phyloP scores from a whole-genome alignment of 2,797 vertebrate genomes.

The Xerus rutilus region DNA sequence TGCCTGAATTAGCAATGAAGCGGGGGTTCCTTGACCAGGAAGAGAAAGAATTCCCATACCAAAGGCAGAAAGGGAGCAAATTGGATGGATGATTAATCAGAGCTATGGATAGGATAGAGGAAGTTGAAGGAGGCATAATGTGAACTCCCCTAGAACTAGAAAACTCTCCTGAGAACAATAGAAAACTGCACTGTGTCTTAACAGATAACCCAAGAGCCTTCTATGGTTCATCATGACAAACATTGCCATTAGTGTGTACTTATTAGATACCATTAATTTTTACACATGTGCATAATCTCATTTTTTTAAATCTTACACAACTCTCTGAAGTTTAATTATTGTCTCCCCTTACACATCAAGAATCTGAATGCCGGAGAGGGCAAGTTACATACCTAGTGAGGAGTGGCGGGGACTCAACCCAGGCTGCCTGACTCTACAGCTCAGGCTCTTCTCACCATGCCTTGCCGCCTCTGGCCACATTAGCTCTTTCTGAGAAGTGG shows the following conservation, averaged over 20 bases:
- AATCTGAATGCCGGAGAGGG: not conserved
- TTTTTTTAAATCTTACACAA: not conserved
- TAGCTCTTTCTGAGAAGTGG: not conserved
- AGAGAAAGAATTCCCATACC: not conserved
- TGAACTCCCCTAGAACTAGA: not conserved
- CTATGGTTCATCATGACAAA: not conserved
- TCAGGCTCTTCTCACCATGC: not conserved
- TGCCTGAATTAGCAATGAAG: not conserved
- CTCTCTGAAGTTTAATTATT: not conserved
- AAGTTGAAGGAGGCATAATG: not conserved
- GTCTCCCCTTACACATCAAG: not conserved
- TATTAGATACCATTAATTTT: not conserved
- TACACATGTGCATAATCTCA: not conserved
- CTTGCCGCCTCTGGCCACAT: not conserved
- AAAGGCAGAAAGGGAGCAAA: conserved; percentile 22
- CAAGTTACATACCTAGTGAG: not conserved
- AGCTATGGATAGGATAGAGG: not conserved
- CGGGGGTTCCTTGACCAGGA: not conserved
- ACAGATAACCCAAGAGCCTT: not conserved
- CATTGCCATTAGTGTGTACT: not conserved
- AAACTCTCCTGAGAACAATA: not conserved
- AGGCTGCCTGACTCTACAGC: not conserved
- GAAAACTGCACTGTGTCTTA: not conserved
- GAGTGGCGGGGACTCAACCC: not conserved
- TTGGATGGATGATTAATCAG: not conserved